Evolutionary conservation across 2,113 vertebrate species (phyloP).

Genomic region (Theropithecus gelada): DNA sequence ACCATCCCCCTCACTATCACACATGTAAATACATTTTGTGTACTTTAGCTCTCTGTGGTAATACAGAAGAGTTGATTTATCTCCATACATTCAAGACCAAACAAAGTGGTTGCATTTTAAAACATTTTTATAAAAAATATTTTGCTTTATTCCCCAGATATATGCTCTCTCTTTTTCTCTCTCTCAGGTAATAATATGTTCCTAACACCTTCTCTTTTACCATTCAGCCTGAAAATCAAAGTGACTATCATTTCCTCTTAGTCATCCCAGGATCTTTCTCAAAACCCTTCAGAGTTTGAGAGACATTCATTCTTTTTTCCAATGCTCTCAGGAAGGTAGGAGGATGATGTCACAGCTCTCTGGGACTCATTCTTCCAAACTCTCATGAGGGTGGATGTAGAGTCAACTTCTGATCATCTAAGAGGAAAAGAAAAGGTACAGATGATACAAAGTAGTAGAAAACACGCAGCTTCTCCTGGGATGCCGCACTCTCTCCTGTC

Average conservation of each 20-base stretch:
- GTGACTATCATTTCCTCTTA: constrained; percentile 59
- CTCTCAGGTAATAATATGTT: constrained; percentile 29
- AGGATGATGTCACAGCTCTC: neutral
- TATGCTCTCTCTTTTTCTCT: neutral
- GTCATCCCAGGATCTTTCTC: constrained; percentile 52
- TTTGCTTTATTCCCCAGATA: neutral
- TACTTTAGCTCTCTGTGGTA: neutral
- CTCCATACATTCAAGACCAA: neutral
- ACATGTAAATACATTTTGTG: neutral
- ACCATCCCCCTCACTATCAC: neutral
- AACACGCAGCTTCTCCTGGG: neutral
- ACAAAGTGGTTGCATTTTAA: neutral
- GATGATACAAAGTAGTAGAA: neutral
- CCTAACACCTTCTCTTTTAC: constrained; percentile 46
- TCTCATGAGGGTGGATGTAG: neutral
- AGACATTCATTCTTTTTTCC: neutral
- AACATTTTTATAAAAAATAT: neutral
- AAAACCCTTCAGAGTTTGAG: neutral
- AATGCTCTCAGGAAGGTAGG: neutral
- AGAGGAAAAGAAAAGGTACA: neutral
- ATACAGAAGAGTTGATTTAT: neutral
- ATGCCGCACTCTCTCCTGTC: rapidly evolving
- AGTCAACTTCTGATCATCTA: neutral
- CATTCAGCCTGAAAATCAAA: constrained; percentile 53
- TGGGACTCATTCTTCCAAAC: neutral